Conservation (phyloP, 2,113 vertebrate species). For the Zootoca vivipara region DNA sequence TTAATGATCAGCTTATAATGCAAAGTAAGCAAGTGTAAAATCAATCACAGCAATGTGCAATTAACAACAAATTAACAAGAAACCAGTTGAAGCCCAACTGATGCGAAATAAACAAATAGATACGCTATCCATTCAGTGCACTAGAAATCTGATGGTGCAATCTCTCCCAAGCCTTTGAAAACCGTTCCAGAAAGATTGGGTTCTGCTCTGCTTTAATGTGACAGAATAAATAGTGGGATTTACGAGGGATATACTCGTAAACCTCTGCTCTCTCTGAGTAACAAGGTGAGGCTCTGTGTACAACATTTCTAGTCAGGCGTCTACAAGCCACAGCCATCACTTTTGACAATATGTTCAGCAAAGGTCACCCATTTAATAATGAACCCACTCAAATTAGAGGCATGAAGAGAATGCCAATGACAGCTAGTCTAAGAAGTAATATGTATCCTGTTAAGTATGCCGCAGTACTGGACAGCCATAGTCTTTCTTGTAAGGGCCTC, state of each 20-base stretch:
- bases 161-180: neutral
- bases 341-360: slow-evolving; percentile 7
- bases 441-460: rapidly evolving
- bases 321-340: slow-evolving; percentile 8
- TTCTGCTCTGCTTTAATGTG: rapidly evolving
- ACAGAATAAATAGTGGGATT: neutral
- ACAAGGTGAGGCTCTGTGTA: neutral
- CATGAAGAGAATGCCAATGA: neutral
- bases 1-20: neutral
- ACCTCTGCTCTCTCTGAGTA: slow-evolving; percentile 4
- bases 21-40: neutral
- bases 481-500: neutral
- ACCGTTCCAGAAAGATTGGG: neutral
- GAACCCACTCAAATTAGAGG: neutral
- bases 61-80: neutral
- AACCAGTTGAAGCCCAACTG: neutral
- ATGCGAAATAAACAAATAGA: neutral
- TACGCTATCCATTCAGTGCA: rapidly evolving
- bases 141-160: rapidly evolving
- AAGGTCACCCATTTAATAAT: slow-evolving; percentile 29
- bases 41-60: neutral
- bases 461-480: rapidly evolving
- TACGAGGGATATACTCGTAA: neutral
- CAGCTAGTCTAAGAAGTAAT: neutral
- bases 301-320: neutral